These are phyloP conservation scores for Saccostrea cuccullata DNA, from an alignment of 1,140 invertebrate species.

Conservation along the genomic window DNA sequence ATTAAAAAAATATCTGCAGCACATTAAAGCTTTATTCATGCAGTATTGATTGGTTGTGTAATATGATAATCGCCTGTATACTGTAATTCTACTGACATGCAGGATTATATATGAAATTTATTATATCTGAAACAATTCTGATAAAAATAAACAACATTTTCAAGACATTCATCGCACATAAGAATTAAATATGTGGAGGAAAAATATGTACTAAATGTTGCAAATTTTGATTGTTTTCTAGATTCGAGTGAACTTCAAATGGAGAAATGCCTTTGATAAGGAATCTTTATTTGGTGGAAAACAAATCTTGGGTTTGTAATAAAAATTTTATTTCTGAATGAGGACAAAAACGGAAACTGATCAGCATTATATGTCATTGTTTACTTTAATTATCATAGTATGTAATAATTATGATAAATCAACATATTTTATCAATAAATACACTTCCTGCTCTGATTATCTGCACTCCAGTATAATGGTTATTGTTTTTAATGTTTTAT, in stretches of 20 bases:
- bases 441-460: background rate
- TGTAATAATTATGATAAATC: background rate
- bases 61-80: too few species aligned
- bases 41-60: too few species aligned
- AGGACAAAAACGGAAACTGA: background rate
- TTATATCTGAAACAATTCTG: too few species aligned
- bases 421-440: background rate
- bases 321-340: background rate
- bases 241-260: slow-evolving; percentile 90
- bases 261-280: slow-evolving; percentile 99
- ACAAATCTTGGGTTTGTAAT: slow-evolving; percentile 89
- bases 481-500: slow-evolving; percentile 76
- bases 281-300: slow-evolving; percentile 95
- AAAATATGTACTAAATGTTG: too few species aligned
- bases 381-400: background rate
- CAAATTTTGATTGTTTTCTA: slow-evolving; percentile 58
- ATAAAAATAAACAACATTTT: too few species aligned
- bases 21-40: too few species aligned
- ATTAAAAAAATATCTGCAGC: too few species aligned
- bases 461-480: background rate
- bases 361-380: background rate
- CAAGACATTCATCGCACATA: too few species aligned
- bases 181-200: too few species aligned
- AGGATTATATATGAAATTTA: too few species aligned
- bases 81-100: too few species aligned